Conservation (phyloP, 1,140 invertebrate species). For the Papilio xuthus region DNA sequence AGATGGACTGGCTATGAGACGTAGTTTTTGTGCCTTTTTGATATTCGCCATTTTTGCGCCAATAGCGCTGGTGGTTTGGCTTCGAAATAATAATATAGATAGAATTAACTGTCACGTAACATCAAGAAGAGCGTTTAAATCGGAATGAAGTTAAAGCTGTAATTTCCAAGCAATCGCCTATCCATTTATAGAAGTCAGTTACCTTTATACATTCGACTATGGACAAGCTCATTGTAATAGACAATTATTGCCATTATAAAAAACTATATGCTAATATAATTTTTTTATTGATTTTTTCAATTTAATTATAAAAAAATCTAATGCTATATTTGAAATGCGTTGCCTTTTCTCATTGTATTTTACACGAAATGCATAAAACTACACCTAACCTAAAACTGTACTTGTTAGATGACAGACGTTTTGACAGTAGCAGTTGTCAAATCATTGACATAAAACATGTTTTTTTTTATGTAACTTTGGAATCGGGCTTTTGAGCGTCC, state of each 20-base stretch:
- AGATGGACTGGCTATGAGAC: no score
- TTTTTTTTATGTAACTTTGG: background rate
- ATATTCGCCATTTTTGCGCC: no score
- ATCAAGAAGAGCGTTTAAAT: no score
- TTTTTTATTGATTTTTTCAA: background rate
- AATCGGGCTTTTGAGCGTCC: no score
- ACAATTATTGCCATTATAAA: constrained; percentile 29
- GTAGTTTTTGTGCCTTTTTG: no score
- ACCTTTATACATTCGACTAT: background rate
- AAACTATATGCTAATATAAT: constrained; percentile 3
- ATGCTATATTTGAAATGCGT: constrained; percentile 2
- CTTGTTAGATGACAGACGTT: background rate
- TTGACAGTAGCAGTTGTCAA: background rate
- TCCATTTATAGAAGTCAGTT: no score
- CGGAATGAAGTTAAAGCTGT: no score
- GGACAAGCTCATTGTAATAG: constrained; percentile 22
- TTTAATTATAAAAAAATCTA: constrained; percentile 10
- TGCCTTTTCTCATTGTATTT: background rate
- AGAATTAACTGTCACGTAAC: no score
- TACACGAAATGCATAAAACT: background rate
- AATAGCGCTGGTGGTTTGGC: no score
- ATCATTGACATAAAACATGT: background rate
- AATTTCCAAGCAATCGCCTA: no score
- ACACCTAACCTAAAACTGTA: constrained; percentile 7
- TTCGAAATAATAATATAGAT: no score